These are phyloP conservation scores for Parasteatoda lunata DNA, from an alignment of 2,888 invertebrate species.

Conservation along the genomic window DNA sequence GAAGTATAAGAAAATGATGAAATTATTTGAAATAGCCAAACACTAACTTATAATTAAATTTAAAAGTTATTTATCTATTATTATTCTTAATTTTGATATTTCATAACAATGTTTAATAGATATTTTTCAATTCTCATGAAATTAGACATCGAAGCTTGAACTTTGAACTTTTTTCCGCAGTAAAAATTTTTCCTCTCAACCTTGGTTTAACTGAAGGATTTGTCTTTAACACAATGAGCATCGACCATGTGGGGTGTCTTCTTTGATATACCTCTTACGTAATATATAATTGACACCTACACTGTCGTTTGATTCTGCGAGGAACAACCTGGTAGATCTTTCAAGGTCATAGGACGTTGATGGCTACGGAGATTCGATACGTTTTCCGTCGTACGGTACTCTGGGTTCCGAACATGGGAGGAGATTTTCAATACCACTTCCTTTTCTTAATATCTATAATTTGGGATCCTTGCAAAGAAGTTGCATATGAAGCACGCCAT, in stretches of 20 bases:
- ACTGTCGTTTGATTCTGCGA: not conserved
- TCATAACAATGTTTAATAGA: too few relatives aligned
- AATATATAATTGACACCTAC: conserved; percentile 20
- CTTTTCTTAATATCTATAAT: conserved; percentile 53
- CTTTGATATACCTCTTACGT: not conserved
- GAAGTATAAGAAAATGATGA: too few relatives aligned
- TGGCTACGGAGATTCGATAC: conserved; percentile 16
- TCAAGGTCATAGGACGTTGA: conserved; percentile 23
- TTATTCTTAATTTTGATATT: too few relatives aligned
- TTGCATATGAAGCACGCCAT: not conserved
- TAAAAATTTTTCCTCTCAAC: too few relatives aligned
- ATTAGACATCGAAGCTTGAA: too few relatives aligned
- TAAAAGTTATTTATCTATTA: too few relatives aligned
- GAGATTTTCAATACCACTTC: conserved; percentile 17
- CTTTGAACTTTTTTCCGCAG: too few relatives aligned
- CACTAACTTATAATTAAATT: too few relatives aligned
- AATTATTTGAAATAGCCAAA: too few relatives aligned
- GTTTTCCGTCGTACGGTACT: conserved; percentile 1
- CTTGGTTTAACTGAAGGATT: too few relatives aligned
- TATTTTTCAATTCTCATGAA: too few relatives aligned
- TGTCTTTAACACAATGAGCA: too few relatives aligned
- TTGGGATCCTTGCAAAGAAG: conserved; percentile 7
- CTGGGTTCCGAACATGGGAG: conserved; percentile 12
- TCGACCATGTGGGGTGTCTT: not conserved
- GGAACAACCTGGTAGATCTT: not conserved